Evolutionary conservation across 2,113 vertebrate species (phyloP).

Genomic region (Silurus asotus): DNA sequence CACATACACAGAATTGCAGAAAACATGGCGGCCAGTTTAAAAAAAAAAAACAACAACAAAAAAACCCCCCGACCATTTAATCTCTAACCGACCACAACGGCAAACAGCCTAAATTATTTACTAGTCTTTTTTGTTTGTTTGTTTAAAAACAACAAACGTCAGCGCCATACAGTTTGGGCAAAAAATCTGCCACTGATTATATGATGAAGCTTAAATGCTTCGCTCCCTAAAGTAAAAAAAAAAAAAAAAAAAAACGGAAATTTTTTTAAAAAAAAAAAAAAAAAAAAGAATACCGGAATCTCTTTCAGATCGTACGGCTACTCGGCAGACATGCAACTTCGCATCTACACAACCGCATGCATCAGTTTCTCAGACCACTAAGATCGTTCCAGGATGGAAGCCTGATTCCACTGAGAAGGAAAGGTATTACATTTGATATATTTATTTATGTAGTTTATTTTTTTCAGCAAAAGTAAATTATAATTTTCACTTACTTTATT

Average conservation of each 20-base stretch:
- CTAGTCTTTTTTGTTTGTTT: conserved; percentile 66
- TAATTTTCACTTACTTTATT: background rate
- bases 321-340: conserved; percentile 20
- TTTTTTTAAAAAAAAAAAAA: background rate
- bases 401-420: background rate
- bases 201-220: conserved; percentile 38
- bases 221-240: background rate
- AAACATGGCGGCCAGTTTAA: background rate
- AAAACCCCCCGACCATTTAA: too few relatives aligned
- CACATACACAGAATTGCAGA: conserved; percentile 8
- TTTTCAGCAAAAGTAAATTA: background rate
- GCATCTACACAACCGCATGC: conserved; percentile 25
- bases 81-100: background rate
- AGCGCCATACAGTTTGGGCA: conserved; percentile 56
- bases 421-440: background rate
- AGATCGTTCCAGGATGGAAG: background rate
- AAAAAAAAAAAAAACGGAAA: too few relatives aligned
- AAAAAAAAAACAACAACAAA: too few relatives aligned
- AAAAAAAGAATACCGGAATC: background rate
- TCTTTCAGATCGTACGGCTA: conserved; percentile 9
- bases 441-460: too few relatives aligned
- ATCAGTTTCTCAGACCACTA: conserved; percentile 2
- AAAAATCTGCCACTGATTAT: background rate
- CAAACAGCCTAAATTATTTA: conserved; percentile 20
- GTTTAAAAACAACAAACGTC: conserved; percentile 54